Base-by-base conservation (phyloP, 2,797 vertebrate species). In the Xerus rutilus region DNA sequence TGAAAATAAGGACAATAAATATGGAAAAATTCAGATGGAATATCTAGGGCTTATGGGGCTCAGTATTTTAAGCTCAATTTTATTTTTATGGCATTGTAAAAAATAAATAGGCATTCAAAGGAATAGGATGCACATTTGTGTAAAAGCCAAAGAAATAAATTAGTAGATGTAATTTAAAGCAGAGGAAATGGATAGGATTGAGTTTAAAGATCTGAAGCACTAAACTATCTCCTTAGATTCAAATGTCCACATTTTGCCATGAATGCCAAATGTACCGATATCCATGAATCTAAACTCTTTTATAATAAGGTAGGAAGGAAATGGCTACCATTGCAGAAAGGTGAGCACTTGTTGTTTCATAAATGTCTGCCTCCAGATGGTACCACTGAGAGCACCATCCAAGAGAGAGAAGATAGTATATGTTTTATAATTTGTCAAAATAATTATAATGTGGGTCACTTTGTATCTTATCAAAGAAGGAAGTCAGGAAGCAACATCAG, bases 31-130 rank as follows among this genome's bases (percentile, higher is more conserved):
- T 32, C 2, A 32, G 1, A 21, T 52, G 1, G 28, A 10, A 21
- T 13, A 92, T 25, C 77, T 70, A 2, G 54, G 5, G 49, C 54
- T 67, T 85, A 8, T 21, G 2, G 8, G 59, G 9, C 7, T 30
- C 43, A 20, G 10, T 35, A 49, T 84, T 82, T 92, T 47, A 47
- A 12, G 14, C 1, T 84, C 28, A 82, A 25, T 94, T 90, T 73
- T 77, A 95, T 59, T 77, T 96, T 86, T 87, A 95, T 85, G 70
- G 13, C 35, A 92, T 72, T 35, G n/a, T 81, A 62, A 96, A 93
- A 95, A 94, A 97, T 97, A 98, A 97, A 94, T 82, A 76, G 92
- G 43, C 89, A 86, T 96, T 97, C 47, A 90, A 79, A 74, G 73
- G 47, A 62, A 28, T 8, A 30, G 5, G 4, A 7, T 73, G 11